Evolutionary conservation across 1,140 invertebrate genomes (phyloP).

Genomic region (Galleria mellonella): DNA sequence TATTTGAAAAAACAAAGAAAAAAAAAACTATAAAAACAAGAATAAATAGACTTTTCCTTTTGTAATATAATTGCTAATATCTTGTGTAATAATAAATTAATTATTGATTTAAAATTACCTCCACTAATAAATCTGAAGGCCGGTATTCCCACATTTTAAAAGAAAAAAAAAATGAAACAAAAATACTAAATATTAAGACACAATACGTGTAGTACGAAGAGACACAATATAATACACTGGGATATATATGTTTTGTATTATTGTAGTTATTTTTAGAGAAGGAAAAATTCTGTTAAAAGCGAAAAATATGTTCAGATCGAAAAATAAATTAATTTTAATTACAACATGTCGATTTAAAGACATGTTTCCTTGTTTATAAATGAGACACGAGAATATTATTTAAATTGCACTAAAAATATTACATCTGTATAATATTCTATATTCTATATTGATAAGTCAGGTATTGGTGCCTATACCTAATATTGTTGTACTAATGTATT

Average conservation of each 20-base stretch:
- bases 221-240: too few species aligned
- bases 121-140: constrained; percentile 7
- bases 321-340: constrained; percentile 9
- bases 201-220: too few species aligned
- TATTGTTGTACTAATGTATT: too few species aligned
- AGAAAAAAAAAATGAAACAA: constrained; percentile 8
- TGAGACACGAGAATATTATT: too few species aligned
- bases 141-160: constrained; percentile 18
- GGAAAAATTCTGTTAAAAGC: constrained; percentile 4
- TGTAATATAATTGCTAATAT: too few species aligned
- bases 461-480: not conserved
- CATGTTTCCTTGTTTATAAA: constrained; percentile 3
- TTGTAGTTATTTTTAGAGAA: not conserved
- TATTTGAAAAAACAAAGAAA: too few species aligned
- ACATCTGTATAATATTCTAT: not conserved
- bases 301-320: not conserved
- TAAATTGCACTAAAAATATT: too few species aligned
- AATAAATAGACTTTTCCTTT: too few species aligned
- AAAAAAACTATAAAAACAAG: too few species aligned
- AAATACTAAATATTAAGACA: constrained; percentile 2
- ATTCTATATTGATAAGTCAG: not conserved
- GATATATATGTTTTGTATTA: too few species aligned
- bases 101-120: constrained; percentile 12
- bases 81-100: too few species aligned
- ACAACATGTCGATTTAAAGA: not conserved